Percentiles rank a stretch among this genome's conserved stretches.
phyloP scores from a whole-genome alignment of 2,113 vertebrate species.

The Sinocyclocheilus rhinocerous region DNA sequence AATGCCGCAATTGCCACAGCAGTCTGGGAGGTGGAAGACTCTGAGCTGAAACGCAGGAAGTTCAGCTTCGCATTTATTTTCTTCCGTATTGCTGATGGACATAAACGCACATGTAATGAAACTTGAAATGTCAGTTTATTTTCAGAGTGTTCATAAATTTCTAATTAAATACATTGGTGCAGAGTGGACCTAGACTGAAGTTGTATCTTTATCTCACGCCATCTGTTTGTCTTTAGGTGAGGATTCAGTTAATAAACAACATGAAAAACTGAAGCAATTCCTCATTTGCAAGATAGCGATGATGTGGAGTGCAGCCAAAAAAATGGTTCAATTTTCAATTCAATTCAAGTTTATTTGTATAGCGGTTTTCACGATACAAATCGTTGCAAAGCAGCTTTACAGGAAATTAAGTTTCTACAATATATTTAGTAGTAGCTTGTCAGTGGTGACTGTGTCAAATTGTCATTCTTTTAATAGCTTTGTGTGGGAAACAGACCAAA shows the following conservation, averaged over 20 bases:
- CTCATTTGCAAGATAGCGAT: neutral
- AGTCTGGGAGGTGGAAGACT: constrained; percentile 17
- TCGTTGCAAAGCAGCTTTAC: too few species aligned
- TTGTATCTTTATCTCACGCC: constrained; percentile 5
- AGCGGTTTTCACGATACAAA: too few species aligned
- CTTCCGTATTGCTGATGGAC: neutral
- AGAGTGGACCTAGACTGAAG: neutral
- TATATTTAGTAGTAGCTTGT: too few species aligned
- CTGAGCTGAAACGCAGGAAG: neutral
- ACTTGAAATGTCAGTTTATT: neutral
- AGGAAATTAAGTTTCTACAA: too few species aligned
- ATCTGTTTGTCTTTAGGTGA: constrained; percentile 1
- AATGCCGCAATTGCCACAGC: constrained; percentile 18
- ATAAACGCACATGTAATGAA: neutral
- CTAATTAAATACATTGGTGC: constrained; percentile 1
- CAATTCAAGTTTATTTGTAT: too few species aligned
- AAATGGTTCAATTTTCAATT: neutral
- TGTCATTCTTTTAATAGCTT: neutral
- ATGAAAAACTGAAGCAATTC: neutral
- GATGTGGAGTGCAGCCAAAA: neutral
- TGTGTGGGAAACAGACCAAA: neutral
- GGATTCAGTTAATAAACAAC: neutral
- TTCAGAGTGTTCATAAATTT: neutral
- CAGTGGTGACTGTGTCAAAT: too few species aligned
- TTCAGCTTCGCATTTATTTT: constrained; percentile 14